Conservation (phyloP, 2,797 vertebrate species). For the Xenops minutus region DNA sequence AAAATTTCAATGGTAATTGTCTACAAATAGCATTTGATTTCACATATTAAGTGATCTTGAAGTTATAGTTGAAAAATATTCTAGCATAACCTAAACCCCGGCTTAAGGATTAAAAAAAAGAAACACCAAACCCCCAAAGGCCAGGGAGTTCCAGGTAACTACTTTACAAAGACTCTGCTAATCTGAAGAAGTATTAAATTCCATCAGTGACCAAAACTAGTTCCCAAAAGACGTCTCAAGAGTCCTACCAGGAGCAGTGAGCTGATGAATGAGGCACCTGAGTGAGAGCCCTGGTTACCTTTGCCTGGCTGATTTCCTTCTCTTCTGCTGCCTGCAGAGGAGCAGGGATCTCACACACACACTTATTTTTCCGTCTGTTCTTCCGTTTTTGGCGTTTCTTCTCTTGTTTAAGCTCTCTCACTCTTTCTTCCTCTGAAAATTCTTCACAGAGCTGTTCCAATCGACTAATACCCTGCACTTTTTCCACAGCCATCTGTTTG, state of each 20-base stretch:
- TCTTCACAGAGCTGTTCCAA: constrained; percentile 96
- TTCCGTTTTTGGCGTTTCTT: constrained; percentile 97
- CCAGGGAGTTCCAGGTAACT: background rate
- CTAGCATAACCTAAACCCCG: background rate
- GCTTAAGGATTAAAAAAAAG: background rate
- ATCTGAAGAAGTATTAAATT: background rate
- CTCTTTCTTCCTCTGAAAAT: constrained; percentile 93
- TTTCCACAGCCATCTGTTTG: constrained; percentile 92
- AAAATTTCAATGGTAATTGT: background rate
- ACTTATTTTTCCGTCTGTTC: constrained; percentile 96
- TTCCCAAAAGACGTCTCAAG: background rate
- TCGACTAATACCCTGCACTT: constrained; percentile 94
- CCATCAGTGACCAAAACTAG: background rate
- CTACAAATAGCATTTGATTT: background rate
- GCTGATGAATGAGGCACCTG: background rate
- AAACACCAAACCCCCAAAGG: background rate
- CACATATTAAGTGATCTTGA: background rate
- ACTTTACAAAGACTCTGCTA: background rate
- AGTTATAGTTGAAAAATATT: background rate
- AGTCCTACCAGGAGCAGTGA: background rate
- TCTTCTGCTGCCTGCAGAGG: constrained; percentile 80
- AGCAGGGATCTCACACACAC: constrained; percentile 84
- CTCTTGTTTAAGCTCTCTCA: constrained; percentile 94
- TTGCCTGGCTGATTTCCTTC: constrained; percentile 82
- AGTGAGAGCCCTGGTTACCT: constrained; percentile 76